Evolutionary conservation across 2,888 invertebrate genomes (phyloP), one percentile per base, ranked within the genome.

Genomic region (Masnerella sp.): DNA sequence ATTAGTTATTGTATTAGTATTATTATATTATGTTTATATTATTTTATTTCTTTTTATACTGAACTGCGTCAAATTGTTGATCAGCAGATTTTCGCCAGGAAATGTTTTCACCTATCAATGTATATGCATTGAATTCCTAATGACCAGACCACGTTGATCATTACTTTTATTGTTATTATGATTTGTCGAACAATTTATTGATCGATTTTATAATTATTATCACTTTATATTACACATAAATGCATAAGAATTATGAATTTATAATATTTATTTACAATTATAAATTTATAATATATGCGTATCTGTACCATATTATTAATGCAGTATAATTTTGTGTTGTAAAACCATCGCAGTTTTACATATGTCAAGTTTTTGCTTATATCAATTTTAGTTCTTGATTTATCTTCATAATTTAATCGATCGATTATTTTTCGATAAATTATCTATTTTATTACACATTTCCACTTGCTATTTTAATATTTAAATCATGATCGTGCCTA

Each of bases 401-500:
- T 2, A 32, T 30, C n/a, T 43, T 9, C 22, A 51, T 11, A 3
- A n/a, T 25, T 2, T 18, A 49, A 47, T 62, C 25, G 62, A 61
- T 54, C 61, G 20, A 51, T 43, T 58, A 15, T 62, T 54, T 32
- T 49, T 62, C 61, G 49, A 62, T 36, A 8, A 70, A 62, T 64
- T 56, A 25, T 32, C 12, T 1, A n/a, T 64, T 49, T 49, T 54
- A 43, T 64, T 17, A 47, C 9, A 45, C 51, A 54, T 54, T 32
- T 56, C 7, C 43, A 36, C 14, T 42, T n/a, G 28, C 42, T 42
- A 62, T 54, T 70, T 70, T 56, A 70, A 49, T 71, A 58, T 64
- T 51, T 58, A 64, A 64, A 62, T 70, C 70, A 62, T 70, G 56
- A 70, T 49, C 51, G 70, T 70, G 70, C 70, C 70, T 70, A 62